Conservation (phyloP, 2,888 invertebrate genomes). For the Sisyra nigra region DNA sequence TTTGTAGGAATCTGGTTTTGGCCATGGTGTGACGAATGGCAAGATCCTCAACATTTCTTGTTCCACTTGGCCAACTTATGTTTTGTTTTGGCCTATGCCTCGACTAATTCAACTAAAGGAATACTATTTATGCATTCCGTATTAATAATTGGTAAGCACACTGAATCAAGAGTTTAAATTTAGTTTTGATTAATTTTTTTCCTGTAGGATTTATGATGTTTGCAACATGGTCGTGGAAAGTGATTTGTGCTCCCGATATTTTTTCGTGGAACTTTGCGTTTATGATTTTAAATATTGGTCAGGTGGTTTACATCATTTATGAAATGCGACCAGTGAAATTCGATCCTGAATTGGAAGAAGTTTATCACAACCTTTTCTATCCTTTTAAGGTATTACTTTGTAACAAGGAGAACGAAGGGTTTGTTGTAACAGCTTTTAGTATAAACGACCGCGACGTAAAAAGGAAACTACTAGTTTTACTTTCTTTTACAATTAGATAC, state of each 20-base stretch:
- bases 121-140: slow-evolving; percentile 69
- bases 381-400: slow-evolving; percentile 66
- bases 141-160: slow-evolving; percentile 52
- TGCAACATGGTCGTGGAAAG: slow-evolving; percentile 81
- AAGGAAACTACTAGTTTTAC: no score
- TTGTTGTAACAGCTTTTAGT: no score
- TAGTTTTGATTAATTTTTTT: neutral
- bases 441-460: no score
- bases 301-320: slow-evolving; percentile 65
- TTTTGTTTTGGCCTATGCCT: slow-evolving; percentile 63
- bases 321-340: slow-evolving; percentile 71
- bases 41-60: slow-evolving; percentile 52
- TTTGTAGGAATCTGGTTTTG: slow-evolving; percentile 39
- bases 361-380: slow-evolving; percentile 60
- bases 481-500: no score
- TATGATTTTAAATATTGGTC: slow-evolving; percentile 62
- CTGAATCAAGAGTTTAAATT: no score
- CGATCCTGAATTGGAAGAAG: slow-evolving; percentile 67
- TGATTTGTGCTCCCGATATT: slow-evolving; percentile 73
- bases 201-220: slow-evolving; percentile 56
- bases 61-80: slow-evolving; percentile 65
- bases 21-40: slow-evolving; percentile 60
- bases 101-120: slow-evolving; percentile 63
- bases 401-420: no score
- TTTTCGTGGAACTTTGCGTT: slow-evolving; percentile 81